Conservation (phyloP, 37 sponge, comb jelly and placozoan genomes). For the Axinella damicornis region DNA sequence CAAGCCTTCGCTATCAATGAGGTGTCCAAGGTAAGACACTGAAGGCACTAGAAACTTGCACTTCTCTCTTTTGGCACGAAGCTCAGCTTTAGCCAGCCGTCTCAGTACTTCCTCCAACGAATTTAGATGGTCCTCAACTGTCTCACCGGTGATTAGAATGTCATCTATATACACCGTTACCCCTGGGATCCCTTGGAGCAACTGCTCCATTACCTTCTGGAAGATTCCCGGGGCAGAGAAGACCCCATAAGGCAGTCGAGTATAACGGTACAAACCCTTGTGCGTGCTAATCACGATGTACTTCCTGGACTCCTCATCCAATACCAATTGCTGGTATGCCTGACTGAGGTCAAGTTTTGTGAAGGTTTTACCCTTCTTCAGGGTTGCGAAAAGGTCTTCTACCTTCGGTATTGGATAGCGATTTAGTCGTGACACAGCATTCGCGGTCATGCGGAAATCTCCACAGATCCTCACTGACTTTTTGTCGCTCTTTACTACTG, state of each 20-base stretch:
- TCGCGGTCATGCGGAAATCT: conserved; percentile 18
- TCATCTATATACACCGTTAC: conserved; percentile 55
- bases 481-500: background rate
- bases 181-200: conserved; percentile 41
- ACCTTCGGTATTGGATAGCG: conserved; percentile 31
- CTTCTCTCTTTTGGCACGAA: conserved; percentile 6
- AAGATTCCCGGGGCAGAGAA: no score
- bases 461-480: conserved; percentile 12
- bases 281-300: no score
- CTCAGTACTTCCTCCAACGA: conserved; percentile 25
- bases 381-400: conserved; percentile 6
- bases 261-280: no score
- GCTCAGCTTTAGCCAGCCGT: background rate
- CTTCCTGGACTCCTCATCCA: no score
- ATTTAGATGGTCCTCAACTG: conserved; percentile 21
- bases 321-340: no score
- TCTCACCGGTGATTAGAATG: conserved; percentile 34
- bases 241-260: no score
- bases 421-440: conserved; percentile 8
- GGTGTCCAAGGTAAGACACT: conserved; percentile 32
- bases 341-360: no score
- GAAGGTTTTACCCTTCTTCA: background rate
- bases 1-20: conserved; percentile 16
- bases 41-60: conserved; percentile 11
- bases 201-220: background rate